Evolutionary conservation across 2,113 vertebrate genomes (phyloP).

Genomic region (Larimichthys crocea): DNA sequence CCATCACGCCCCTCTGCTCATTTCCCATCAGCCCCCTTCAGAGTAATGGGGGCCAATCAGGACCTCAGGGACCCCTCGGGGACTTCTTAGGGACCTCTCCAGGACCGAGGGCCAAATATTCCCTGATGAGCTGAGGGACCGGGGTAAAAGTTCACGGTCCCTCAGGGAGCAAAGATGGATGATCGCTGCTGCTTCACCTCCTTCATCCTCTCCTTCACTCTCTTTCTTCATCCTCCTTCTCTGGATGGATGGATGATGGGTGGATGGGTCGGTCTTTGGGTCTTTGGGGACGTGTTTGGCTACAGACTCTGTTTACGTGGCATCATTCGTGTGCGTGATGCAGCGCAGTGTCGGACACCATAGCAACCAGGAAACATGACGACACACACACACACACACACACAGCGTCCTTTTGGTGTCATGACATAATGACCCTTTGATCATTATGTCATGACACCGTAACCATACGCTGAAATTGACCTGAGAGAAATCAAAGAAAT

Average conservation of each 20-base stretch:
- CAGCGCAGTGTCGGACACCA: slow-evolving; percentile 27
- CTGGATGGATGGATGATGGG: not conserved
- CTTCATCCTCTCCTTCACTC: not conserved
- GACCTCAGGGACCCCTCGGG: slow-evolving; percentile 38
- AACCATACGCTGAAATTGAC: no score
- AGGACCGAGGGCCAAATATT: slow-evolving; percentile 11
- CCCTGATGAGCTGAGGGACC: slow-evolving; percentile 54
- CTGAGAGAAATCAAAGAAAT: no score
- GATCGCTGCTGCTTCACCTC: not conserved
- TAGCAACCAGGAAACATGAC: slow-evolving; percentile 32
- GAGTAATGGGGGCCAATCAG: slow-evolving; percentile 15
- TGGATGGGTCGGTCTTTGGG: not conserved
- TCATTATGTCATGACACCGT: no score
- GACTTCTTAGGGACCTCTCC: slow-evolving; percentile 13
- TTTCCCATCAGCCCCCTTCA: slow-evolving; percentile 29
- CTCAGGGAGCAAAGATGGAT: slow-evolving; percentile 32
- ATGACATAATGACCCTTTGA: not conserved
- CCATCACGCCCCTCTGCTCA: not conserved
- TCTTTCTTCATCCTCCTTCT: not conserved
- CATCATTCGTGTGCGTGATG: slow-evolving; percentile 32
- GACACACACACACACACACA: not conserved
- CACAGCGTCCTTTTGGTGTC: not conserved
- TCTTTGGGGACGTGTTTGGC: slow-evolving; percentile 46
- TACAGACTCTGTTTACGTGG: slow-evolving; percentile 27
- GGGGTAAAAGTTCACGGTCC: slow-evolving; percentile 33